These are phyloP conservation scores for Mirza zaza DNA, from an alignment of 2,113 vertebrate genomes.

Conservation along the genomic window DNA sequence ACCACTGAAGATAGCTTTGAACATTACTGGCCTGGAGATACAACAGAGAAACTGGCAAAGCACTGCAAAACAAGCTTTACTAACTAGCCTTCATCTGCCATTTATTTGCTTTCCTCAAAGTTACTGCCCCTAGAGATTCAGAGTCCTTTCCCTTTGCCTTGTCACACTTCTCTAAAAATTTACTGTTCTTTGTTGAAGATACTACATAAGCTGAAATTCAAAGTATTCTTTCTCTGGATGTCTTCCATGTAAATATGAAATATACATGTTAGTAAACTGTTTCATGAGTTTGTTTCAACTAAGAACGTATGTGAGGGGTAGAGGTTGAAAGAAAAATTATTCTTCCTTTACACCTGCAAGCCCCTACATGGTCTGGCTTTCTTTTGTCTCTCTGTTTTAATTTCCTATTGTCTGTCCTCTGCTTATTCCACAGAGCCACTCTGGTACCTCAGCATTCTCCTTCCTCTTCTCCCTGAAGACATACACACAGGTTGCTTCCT, in stretches of 20 bases:
- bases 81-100: not conserved
- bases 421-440: not conserved
- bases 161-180: not conserved
- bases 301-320: not conserved
- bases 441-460: not conserved
- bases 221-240: not conserved
- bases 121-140: not conserved
- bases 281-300: not conserved
- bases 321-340: not conserved
- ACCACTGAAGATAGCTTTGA: not conserved
- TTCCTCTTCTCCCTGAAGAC: not conserved
- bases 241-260: not conserved
- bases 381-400: not conserved
- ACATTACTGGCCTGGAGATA: too few species aligned
- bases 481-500: not conserved
- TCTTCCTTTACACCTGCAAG: not conserved
- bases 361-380: not conserved
- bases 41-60: not conserved
- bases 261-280: not conserved
- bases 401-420: not conserved
- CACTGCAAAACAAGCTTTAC: not conserved
- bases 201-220: too few species aligned
- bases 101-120: not conserved
- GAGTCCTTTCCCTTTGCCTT: not conserved
- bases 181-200: not conserved